Evolutionary conservation across 35 echinoderm and acorn worm species (phyloP), one percentile per base, ranked within the genome.

Genomic region (Ophiothrix spiculata): DNA sequence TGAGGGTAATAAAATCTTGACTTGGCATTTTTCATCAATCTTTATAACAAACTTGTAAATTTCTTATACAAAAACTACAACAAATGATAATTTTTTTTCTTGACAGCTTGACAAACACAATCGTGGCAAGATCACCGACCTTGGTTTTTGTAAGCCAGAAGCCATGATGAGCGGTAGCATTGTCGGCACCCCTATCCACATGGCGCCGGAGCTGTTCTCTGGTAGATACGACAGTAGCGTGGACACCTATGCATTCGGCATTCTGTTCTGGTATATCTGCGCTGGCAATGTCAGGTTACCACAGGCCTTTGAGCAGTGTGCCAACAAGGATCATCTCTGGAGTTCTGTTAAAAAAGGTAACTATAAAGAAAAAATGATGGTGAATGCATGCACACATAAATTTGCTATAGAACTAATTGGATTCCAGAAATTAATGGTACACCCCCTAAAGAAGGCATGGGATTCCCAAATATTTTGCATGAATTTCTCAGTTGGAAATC

Each of bases 91-190:
- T 38, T 21, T 78, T 75, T 77, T 74, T 25, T 80, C 28, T 34
- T 38, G 28, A 39, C 69, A 99, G 96, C 83, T 99, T 39, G 96
- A 99, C 78, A 87, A 84, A 45, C 74, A 81, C 23, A 76, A 99
- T 56, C 84, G 96, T 46, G 96, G 92, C 1, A 99, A 99, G 75
- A 99, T 99, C 36, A 99, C 96, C 19, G 96, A 94, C 63, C 92
- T 99, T 31, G 96, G 96, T n/a, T 99, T 99, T 77, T 99, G 96
- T 75, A 99, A 99, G 56, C 96, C 92, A 35, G 96, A 99, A 45
- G 96, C 96, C 34, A 99, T 99, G 96, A 99, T 99, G 92, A 99
- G 96, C 35, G 96, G 96, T 14, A 99, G 96, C 38, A 91, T 99
- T 33, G 96, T 99, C 1, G 96, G 96, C 33, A 99, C 96, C 19